Evolutionary conservation across 2,797 vertebrate species (phyloP).

Genomic region (Tamandua tetradactyla): DNA sequence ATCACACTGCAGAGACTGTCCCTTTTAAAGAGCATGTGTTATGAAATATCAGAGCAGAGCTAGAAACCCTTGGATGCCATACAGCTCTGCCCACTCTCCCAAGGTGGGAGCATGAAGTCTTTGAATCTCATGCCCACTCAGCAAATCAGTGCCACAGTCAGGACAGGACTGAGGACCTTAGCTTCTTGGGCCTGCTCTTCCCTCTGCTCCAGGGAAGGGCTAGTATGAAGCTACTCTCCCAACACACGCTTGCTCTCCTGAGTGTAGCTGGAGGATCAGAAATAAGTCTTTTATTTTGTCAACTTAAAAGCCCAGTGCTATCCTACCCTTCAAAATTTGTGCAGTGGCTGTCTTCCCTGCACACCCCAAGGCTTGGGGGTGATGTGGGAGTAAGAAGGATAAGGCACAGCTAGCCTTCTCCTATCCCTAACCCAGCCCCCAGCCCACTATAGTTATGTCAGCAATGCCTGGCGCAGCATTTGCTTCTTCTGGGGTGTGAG

Average conservation of each 20-base stretch:
- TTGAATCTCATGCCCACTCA: background rate
- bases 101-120: background rate
- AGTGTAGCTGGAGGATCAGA: background rate
- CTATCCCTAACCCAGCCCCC: background rate
- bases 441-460: conserved; percentile 35
- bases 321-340: background rate
- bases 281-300: conserved; percentile 70
- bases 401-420: background rate
- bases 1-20: background rate
- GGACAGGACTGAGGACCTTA: background rate
- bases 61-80: background rate
- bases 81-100: background rate
- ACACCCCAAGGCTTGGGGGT: background rate
- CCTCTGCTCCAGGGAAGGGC: background rate
- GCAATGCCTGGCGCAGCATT: conserved; percentile 88
- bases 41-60: background rate
- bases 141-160: background rate
- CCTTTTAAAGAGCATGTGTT: background rate
- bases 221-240: background rate
- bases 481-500: conserved; percentile 89
- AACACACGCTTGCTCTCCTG: background rate
- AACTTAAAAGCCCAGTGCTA: background rate
- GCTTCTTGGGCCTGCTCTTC: background rate
- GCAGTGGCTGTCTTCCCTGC: background rate
- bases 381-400: rapidly evolving